Evolutionary conservation across 2,797 vertebrate genomes (phyloP).

Genomic region (Rhinophrynus dorsalis): DNA sequence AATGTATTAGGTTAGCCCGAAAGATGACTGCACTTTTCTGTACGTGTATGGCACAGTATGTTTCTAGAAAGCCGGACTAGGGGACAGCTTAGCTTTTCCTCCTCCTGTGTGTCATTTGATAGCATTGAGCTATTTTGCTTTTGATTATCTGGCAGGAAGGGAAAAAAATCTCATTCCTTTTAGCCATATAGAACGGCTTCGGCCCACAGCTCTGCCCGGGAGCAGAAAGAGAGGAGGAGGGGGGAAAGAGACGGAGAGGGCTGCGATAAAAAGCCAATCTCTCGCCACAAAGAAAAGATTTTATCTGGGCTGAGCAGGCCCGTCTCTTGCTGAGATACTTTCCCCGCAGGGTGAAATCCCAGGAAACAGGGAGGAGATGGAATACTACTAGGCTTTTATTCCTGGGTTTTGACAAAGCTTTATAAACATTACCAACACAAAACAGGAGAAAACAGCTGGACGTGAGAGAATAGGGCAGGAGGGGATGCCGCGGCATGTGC

Average conservation of each 20-base stretch:
- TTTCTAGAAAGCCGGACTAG: not conserved
- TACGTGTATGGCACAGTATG: too few species aligned
- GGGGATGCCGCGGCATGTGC: conserved; percentile 16
- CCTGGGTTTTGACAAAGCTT: not conserved
- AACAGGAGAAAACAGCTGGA: not conserved
- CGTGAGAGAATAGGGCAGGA: conserved; percentile 8
- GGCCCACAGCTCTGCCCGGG: conserved; percentile 20
- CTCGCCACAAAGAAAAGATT: conserved; percentile 42
- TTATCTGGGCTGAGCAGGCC: conserved; percentile 38
- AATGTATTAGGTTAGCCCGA: too few species aligned
- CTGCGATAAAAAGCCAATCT: conserved; percentile 45
- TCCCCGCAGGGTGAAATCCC: conserved; percentile 34
- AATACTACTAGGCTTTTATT: conserved; percentile 4
- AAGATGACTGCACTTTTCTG: too few species aligned
- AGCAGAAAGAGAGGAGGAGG: conserved; percentile 4
- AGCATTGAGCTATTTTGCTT: conserved; percentile 40
- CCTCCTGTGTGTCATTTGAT: conserved; percentile 24
- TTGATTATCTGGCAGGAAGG: conserved; percentile 40
- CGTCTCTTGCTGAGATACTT: conserved; percentile 26
- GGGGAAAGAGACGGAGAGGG: not conserved
- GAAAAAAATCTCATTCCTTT: conserved; percentile 38
- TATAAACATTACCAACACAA: not conserved
- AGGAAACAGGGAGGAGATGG: not conserved
- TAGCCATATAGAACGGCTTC: conserved; percentile 17
- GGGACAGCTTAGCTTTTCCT: not conserved